phyloP scores from a whole-genome alignment of 2,888 invertebrate species.

The Clanis bilineata region DNA sequence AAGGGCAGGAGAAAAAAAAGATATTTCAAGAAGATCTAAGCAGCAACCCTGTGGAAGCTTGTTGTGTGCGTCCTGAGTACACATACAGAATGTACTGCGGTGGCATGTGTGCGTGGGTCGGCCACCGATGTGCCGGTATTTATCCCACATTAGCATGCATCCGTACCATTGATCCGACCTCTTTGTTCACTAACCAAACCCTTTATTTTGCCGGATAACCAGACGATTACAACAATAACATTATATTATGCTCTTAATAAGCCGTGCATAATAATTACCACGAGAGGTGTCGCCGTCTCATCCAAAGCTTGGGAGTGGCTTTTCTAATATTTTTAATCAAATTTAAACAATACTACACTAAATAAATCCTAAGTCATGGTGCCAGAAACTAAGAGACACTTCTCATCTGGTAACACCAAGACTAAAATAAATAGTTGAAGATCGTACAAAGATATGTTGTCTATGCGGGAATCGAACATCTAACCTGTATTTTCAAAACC shows the following conservation, averaged over 20 bases:
- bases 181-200: slow-evolving; percentile 58
- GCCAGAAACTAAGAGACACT: too few relatives aligned
- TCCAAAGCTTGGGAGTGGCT: neutral
- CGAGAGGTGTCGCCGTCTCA: neutral
- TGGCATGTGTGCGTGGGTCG: slow-evolving; percentile 45
- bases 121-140: slow-evolving; percentile 63
- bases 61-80: slow-evolving; percentile 29
- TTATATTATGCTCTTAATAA: slow-evolving; percentile 28
- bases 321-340: too few relatives aligned
- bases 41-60: slow-evolving; percentile 37
- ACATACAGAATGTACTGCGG: slow-evolving; percentile 21
- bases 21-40: neutral
- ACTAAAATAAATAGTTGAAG: too few relatives aligned
- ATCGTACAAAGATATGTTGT: too few relatives aligned
- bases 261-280: neutral
- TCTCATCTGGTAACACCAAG: too few relatives aligned
- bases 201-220: slow-evolving; percentile 46
- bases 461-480: too few relatives aligned
- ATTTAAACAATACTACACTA: too few relatives aligned
- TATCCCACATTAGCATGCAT: slow-evolving; percentile 75
- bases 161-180: slow-evolving; percentile 70
- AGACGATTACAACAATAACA: slow-evolving; percentile 40
- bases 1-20: too few relatives aligned
- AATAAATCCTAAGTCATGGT: too few relatives aligned
- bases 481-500: too few relatives aligned